Base-by-base conservation (phyloP, 2,797 vertebrate species). In the Ataeniobius toweri region DNA sequence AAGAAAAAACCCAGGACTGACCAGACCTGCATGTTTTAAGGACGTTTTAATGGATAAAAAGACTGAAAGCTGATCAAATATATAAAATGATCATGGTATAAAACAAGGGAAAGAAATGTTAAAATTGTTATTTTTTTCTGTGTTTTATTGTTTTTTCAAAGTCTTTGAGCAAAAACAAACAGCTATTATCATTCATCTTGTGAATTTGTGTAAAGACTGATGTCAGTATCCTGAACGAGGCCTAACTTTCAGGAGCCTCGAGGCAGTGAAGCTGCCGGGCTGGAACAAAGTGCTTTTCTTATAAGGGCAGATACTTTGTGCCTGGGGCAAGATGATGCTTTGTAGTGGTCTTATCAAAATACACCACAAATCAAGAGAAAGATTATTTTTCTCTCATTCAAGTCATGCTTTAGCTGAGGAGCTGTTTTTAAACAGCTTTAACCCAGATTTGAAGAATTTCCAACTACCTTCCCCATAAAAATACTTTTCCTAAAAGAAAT, bases 251-350 rank as follows among this genome's bases (percentile, higher is more conserved):
- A 76, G 78, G 50, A 59, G 78, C 86, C 90, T 76, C 2, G n/a
- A 80, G 85, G 85, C 76, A 46, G 72, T 59, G 50, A 41, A 85
- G 82, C 73, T 82, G 71, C 56, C 26, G 53, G 70, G 50, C 39
- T 79, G 36, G 73, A 80, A 80, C 14, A 26, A 74, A 63, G 2
- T n/a, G 12, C 28, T 78, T 26, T 80, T 75, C 58, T 78, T 78
- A 69, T 53, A 77, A 74, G 65, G 71, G 75, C 24, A 44, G 26
- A 76, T 74, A 61, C 65, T 85, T 39, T 78, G 22, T 0, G 75
- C 88, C 80, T 81, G 10, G 0, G 82, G 86, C 80, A 77, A 83
- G 28, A 75, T 51, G 44, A 48, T 39, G 10, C 78, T 86, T 81
- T 85, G n/a, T 56, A 56, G 56, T 63, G 28, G 26, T 18, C 78